Base-by-base conservation (phyloP, 2,113 vertebrate species). In the Eulemur rufifrons region DNA sequence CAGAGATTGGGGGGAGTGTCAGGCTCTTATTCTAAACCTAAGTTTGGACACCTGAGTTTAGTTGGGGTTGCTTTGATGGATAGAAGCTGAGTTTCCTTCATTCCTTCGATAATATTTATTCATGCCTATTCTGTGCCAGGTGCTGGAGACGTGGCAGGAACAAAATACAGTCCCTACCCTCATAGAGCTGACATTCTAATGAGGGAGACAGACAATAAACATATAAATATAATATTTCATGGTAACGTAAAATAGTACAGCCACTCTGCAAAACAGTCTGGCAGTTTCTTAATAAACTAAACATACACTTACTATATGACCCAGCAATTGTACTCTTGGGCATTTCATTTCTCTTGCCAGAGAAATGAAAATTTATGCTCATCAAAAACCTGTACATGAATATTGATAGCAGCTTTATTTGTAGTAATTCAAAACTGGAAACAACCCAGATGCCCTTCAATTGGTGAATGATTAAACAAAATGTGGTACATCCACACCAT, bases 381-480 rank as follows among this genome's bases (percentile, higher is more conserved):
- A 94, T 37, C 91, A 66, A 86, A 89, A 71, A 10, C 64, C 69
- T 88, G 61, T 54, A 83, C 71, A 50, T 1, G 32, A 96, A 96
- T 73, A 42, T 94, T 93, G 91, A 83, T 54, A 94, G 83, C 52
- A 96, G 52, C 71, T 88, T 94, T 93, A 78, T 91, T 95, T 23
- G 50, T 34, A 59, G 54, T 71, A 97, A 71, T 47, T 32, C 5
- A 45, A 94, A 90, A 69, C 66, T 93, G 56, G 77, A 96, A 95
- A 83, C 5, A 96, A 71, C 42, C 69, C 39, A 77, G 29, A 84
- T 89, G 52, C 78, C 78, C 61, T 89, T 93, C 89, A 86, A 5
- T 42, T 23, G 14, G 77, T 82, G 25, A n/a, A 71, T 76, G 29
- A 92, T 88, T 91, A 77, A 71, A 86, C 59, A 80, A 74, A 85